A percentile compares a stretch with the other conserved stretches of the same genome.
These are phyloP conservation scores for Dasysyrphus tricinctus DNA, from an alignment of 2,888 invertebrate genomes.

Conservation along the genomic window DNA sequence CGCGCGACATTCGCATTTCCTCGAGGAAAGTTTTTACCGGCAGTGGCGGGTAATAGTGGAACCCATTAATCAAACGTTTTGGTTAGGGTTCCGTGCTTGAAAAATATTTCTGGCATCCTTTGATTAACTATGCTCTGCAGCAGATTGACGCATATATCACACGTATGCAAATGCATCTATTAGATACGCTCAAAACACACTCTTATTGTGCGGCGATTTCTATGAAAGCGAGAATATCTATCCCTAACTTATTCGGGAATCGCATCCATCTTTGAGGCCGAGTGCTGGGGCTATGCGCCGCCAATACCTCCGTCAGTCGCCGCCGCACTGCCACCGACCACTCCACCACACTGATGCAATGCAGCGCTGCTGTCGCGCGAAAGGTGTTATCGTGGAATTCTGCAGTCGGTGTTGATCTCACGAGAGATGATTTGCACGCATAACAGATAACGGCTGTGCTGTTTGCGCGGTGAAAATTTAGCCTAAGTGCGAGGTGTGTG, in stretches of 20 bases:
- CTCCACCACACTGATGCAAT: background rate
- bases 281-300: conserved; percentile 5
- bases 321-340: background rate
- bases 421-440: conserved; percentile 75
- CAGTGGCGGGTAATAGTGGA: conserved; percentile 29
- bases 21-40: background rate
- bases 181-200: background rate
- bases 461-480: conserved; percentile 43
- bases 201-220: conserved; percentile 37
- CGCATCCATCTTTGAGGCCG: conserved; percentile 44
- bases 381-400: conserved; percentile 70
- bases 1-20: conserved; percentile 55
- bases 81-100: conserved; percentile 39
- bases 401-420: conserved; percentile 70
- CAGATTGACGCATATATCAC: conserved; percentile 74
- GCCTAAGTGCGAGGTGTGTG: background rate
- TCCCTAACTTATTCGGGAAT: conserved; percentile 56
- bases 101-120: conserved; percentile 43
- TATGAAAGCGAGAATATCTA: conserved; percentile 42
- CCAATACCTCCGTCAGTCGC: background rate
- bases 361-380: conserved; percentile 53
- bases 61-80: conserved; percentile 66
- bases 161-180: conserved; percentile 17
- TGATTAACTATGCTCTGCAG: conserved; percentile 58
- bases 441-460: conserved; percentile 69